Evolutionary conservation across 2,888 invertebrate species (phyloP), one percentile per base, ranked within the genome.

Genomic region (Tipula lateralis): DNA sequence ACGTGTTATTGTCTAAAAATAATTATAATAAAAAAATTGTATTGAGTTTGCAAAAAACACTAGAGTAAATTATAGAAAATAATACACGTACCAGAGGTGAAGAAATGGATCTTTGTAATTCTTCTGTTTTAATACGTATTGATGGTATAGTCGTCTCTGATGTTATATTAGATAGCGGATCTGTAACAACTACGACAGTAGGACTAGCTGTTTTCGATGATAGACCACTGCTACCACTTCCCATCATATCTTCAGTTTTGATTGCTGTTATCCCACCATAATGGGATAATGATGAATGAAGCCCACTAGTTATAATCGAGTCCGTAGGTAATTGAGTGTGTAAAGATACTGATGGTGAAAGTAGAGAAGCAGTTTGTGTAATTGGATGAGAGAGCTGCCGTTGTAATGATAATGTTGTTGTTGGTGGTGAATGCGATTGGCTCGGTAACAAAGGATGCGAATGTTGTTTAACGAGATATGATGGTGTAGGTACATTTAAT

Each of bases 361-460:
- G n/a, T 30, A 82, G 32, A 85, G 85, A 83, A 19, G 85, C 85
- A 6, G 86, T 30, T 84, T 85, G 84, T 4, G 86, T 88, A 84
- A 89, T 86, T 50, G 92, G 92, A 87, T 92, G 91, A 84, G 92
- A 92, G 86, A 91, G 91, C 87, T 92, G 92, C 36, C 92, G 89
- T 86, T 92, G 91, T 84, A 92, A 89, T 85, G 88, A 88, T 5
- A 87, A 83, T 24, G 86, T 87, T 5, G 88, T 87, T 29, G 88
- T 86, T 30, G 88, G 87, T 32, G 87, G 85, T 9, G 88, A 87
- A 66, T 90, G 89, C 85, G 91, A 91, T 88, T 93, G 93, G 87
- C 92, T 93, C 29, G 93, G 92, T 86, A 93, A 87, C 84, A 93
- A 87, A 0, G 93, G 93, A 89, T 94, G 93, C 32, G 94, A 94